Base-by-base conservation (phyloP, 2,797 vertebrate genomes). In the Gambusia yucatana region DNA sequence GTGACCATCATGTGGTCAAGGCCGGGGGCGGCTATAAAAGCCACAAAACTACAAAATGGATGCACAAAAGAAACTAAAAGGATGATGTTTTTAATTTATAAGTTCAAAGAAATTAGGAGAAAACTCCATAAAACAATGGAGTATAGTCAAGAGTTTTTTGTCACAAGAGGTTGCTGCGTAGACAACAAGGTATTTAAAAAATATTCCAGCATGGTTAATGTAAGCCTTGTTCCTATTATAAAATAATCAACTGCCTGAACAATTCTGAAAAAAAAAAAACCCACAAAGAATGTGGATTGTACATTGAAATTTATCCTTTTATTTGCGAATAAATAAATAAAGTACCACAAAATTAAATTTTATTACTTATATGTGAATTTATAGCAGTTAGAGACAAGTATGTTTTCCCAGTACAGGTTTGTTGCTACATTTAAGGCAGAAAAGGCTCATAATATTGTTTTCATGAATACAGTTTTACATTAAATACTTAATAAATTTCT, bases 1-100 rank as follows among this genome's bases (percentile, higher is more conserved):
- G 93, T 95, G 94, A 95, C 93, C 87, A 87, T 95, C 95, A 96
- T 93, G 93, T 91, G 93, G 83, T 81, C 41, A 72, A 61, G 78
- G 77, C 65, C 7, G 13, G 57, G 84, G 83, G 67, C 81, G 84
- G 82, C 63, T 71, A 82, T 85, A 77, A 87, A 86, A 84, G 84
- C 73, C 65, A 75, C 61, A 13, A 57, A 87, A 80, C 50, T 73
- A 79, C 55, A 70, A 76, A 79, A 73, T 61, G 28, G n/a, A 50
- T 28, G 50, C 20, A n/a, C 61, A 76, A 59, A 50, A 70, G 6
- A 52, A 52, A 25, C 50, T 81, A 48, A 77, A 75, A 79, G 11
- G 65, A 73, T 33, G 73, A 82, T 73, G 48, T 28, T 75, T 17
- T 61, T 28, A 44, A 48, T 74, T 76, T 67, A 55, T 76, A 76